Base-by-base conservation (phyloP, 2,797 vertebrate species). In the Onychomys arenicola region DNA sequence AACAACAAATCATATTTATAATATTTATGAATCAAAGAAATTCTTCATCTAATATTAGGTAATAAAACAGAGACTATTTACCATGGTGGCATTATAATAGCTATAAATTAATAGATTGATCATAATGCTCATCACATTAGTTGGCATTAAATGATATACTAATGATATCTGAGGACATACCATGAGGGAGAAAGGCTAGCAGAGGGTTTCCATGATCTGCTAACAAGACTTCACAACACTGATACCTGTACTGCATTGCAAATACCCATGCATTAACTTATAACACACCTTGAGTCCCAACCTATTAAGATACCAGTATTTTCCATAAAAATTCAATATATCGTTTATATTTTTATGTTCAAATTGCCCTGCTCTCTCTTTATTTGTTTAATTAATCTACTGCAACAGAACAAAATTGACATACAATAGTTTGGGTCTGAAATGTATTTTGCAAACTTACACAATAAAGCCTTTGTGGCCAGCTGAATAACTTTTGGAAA, bases 281-380 rank as follows among this genome's bases (percentile, higher is more conserved):
- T 1, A 81, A 55, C 23, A 86, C 23, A 95, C 0, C 2, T 19
- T 75, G 27, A 76, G 29, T n/a, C 29, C 2, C 25, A 94, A 93
- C 89, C 32, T 94, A 27, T 29, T 65, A 92, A 96, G 49, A 88
- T 82, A 77, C 17, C 46, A 37, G 2, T 1, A 91, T 19, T 95
- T 95, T 92, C n/a, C 29, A 83, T 91, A 49, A 95, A 94, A 96
- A 46, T 27, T n/a, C 63, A 81, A 55, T 40, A 84, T 87, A n/a
- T 10, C 65, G 27, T 84, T 92, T 96, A 34, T 57, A 52, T 95
- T 27, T 96, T 27, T 63, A 43, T 95, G 19, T 94, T 73, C 80
- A 91, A 81, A 57, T 93, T 65, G 37, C 16, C 23, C 95, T 94
- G 65, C 17, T 90, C 34, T 91, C 40, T 91, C 55, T 78, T 12